Base-by-base conservation (phyloP, 2,113 vertebrate species). In the Alethe castanea region DNA sequence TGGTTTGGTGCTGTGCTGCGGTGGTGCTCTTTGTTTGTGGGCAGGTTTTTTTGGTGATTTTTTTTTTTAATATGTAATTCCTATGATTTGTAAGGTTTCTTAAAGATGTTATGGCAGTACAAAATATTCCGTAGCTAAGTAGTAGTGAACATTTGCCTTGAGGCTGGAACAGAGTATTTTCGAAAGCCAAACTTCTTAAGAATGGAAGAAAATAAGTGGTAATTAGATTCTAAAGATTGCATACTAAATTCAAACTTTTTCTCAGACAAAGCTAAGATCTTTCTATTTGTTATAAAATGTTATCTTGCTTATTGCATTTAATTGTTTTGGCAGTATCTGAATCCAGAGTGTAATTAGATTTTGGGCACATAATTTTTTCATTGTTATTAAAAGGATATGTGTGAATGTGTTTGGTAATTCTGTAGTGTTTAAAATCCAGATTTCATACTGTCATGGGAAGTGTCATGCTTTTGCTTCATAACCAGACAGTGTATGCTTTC, bases 401-500 rank as follows among this genome's bases (percentile, higher is more conserved):
- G 35, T 83, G 48, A 82, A 80, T 59, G 40, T 57, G 11, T 54
- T 70, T 57, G 40, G 24, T 57, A 70, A 60, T 91, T 86, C 45
- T 56, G 52, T 26, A 40, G 53, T 76, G 60, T 76, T 94, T 95
- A 91, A 90, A 81, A 91, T 50, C 25, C 44, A 81, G 67, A 91
- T 88, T 95, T 92, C 77, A 19, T 65, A 54, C 70, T 85, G 42
- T 86, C 81, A 62, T 64, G 80, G 65, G 91, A 81, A 70, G 36
- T 0, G 3, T 90, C 44, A 42, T 47, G 74, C 20, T 76, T 94
- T 92, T 92, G 33, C 71, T 92, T 81, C 70, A 69, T 47, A 66
- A 81, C n/a, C 29, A 74, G 50, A 45, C 29, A 79, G 35, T 91
- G 57, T 73, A 53, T 88, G 83, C 90, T 95, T 97, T 73, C 62